These are phyloP conservation scores for Torymus auratus DNA, from an alignment of 2,888 invertebrate genomes.

Conservation along the genomic window DNA sequence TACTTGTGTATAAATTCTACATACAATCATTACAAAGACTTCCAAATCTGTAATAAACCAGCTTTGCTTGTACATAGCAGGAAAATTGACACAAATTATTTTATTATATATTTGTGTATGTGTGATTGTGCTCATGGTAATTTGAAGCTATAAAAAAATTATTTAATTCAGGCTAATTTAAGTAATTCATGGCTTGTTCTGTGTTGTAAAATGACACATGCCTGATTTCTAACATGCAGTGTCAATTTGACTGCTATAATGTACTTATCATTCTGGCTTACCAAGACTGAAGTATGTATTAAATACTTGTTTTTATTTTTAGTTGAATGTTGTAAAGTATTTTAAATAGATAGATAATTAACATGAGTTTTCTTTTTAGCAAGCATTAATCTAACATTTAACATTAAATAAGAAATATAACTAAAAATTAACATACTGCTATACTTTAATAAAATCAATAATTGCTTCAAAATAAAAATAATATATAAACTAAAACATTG, in stretches of 20 bases:
- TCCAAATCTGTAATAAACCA: slow-evolving; percentile 18
- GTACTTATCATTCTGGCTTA: slow-evolving; percentile 30
- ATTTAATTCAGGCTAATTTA: slow-evolving; percentile 11
- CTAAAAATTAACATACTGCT: slow-evolving; percentile 24
- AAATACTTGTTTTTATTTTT: background rate
- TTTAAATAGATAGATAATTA: background rate
- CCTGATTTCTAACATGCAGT: slow-evolving; percentile 31
- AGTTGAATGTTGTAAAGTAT: too few relatives aligned
- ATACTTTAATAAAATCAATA: slow-evolving; percentile 30
- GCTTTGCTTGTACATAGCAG: slow-evolving; percentile 22
- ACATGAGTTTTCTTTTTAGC: slow-evolving; percentile 27
- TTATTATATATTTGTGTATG: background rate
- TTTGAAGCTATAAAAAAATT: slow-evolving; percentile 10
- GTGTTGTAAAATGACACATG: slow-evolving; percentile 31
- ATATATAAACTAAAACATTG: slow-evolving; percentile 22
- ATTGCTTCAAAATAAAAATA: slow-evolving; percentile 11
- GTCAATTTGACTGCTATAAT: slow-evolving; percentile 23
- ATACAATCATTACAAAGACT: background rate
- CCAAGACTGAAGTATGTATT: slow-evolving; percentile 7
- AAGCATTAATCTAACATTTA: slow-evolving; percentile 43
- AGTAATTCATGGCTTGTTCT: slow-evolving; percentile 20
- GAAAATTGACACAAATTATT: slow-evolving; percentile 9
- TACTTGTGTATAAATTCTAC: too few relatives aligned
- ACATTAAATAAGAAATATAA: slow-evolving; percentile 14
- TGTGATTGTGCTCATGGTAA: slow-evolving; percentile 15